Evolutionary conservation across 2,113 vertebrate species (phyloP).

Genomic region (Scytalopus superciliaris): DNA sequence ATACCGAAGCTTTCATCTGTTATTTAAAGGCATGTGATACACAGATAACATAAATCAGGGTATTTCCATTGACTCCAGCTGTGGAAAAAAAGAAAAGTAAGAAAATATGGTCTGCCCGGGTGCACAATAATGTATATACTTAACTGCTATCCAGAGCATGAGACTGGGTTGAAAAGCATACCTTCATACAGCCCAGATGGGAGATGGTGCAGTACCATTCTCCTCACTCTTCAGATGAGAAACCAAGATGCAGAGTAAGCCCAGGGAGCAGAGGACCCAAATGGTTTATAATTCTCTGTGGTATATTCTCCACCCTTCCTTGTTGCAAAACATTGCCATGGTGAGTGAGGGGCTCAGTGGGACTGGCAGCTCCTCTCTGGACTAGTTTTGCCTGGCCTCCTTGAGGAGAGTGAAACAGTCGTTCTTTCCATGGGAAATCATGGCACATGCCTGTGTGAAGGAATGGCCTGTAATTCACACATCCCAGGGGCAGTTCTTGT

Average conservation of each 20-base stretch:
- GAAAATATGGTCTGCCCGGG: neutral
- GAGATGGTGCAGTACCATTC: neutral
- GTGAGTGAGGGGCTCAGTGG: accelerated
- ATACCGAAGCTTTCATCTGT: neutral
- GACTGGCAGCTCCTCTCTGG: neutral
- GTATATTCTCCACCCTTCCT: neutral
- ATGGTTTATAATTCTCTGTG: neutral
- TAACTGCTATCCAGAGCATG: accelerated
- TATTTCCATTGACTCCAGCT: neutral
- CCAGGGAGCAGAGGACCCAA: neutral
- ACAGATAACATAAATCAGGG: neutral
- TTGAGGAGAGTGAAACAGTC: neutral
- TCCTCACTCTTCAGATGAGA: neutral
- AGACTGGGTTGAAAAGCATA: neutral
- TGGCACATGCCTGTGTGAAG: accelerated
- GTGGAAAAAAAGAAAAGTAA: neutral
- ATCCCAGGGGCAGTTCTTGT: neutral
- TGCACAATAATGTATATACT: neutral
- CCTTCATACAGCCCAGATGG: neutral
- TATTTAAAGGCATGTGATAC: neutral
- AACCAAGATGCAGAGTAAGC: neutral
- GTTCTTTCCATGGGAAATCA: neutral
- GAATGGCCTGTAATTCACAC: neutral
- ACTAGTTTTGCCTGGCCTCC: neutral
- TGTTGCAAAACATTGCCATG: neutral